Evolutionary conservation across 2,113 vertebrate genomes (phyloP), one percentile per base, ranked within the genome.

Genomic region (Baryphthengus martii): DNA sequence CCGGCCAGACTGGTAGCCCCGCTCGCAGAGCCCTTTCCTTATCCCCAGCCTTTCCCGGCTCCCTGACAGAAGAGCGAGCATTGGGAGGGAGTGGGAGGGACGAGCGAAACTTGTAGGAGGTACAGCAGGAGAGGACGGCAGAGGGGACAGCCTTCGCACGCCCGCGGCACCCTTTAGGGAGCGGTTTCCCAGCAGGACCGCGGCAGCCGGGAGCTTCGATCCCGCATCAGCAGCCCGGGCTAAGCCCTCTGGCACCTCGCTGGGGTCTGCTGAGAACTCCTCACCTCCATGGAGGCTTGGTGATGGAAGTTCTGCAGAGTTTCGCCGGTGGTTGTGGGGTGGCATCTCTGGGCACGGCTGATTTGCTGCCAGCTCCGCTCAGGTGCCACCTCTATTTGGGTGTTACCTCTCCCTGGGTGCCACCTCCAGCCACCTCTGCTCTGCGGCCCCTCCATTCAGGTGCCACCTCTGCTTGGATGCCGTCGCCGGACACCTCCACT

Each of bases 1-100:
- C 81, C 90, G 90, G 97, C 97, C 97, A 91, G 91, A 97, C 96
- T 96, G 97, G 94, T 96, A 97, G 98, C 97, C 95, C 94, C 66
- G 40, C 90, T 90, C 80, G 42, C 95, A 77, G 96, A 95, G 89
- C 76, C 93, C 98, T 92, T 85, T 95, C 97, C 98, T 98, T 98
- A 97, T 97, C 97, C 98, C 97, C 92, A 97, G 94, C 85, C 96
- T 97, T 97, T 92, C 97, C 98, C 93, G 66, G 94, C 97, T 98
- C 97, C 97, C 98, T 98, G 97, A 98, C 98, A 97, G 97, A 86
- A 71, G 89, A 67, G 87, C 31, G 74, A 96, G 63, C 82, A 53
- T 55, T 33, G 98, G 98, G 96, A 98, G 96, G 96, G 98, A 98
- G 98, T 98, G 98, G 99, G 99, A 99, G 99, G 98, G 98, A 97